Evolutionary conservation across 2,797 vertebrate species (phyloP), one percentile per base, ranked within the genome.

Genomic region (Hoplostethus mediterraneus): DNA sequence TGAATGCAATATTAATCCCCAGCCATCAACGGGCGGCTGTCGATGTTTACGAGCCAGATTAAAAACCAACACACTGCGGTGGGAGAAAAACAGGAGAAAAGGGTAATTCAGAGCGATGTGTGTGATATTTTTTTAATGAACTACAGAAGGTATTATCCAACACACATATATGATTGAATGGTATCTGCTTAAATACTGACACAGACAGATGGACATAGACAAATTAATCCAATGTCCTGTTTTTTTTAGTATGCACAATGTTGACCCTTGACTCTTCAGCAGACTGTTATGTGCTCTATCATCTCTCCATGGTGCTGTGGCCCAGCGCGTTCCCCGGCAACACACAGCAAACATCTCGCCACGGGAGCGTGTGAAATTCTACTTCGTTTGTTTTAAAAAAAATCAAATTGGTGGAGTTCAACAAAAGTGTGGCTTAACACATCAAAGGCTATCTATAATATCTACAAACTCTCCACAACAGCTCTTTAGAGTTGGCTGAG

Each of bases 361-460:
- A 21, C 55, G 63, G 81, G 71, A 76, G 65, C 8, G 55, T 79
- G 56, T 81, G 80, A 82, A 73, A 79, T 85, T 81, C 36, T 55
- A 33, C 86, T 78, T 16, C 11, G 67, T 74, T 81, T 70, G 71
- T 84, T 79, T 85, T 33, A 71, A 28, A 28, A 21, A 75, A 83
- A 58, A 80, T 67, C 14, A 67, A 58, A 81, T 79, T 71, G 63
- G 21, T 33, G n/a, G 36, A 68, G 77, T 71, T 85, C 63, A 88
- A 70, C 64, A 83, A 85, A 28, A 83, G 73, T 79, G 81, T 73
- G 73, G 79, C 63, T 62, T 66, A 61, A 56, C 68, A 86, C 67
- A 86, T 89, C 67, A 88, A 83, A 89, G 67, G 44, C 17, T 69
- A 77, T 81, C 67, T 67, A 80, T 28, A 80, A 78, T 80, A 74